Percentiles rank a stretch among this genome's conserved stretches.
Evolutionary conservation across 2,113 vertebrate species (phyloP).

Genomic region (Platycercus adscitus): DNA sequence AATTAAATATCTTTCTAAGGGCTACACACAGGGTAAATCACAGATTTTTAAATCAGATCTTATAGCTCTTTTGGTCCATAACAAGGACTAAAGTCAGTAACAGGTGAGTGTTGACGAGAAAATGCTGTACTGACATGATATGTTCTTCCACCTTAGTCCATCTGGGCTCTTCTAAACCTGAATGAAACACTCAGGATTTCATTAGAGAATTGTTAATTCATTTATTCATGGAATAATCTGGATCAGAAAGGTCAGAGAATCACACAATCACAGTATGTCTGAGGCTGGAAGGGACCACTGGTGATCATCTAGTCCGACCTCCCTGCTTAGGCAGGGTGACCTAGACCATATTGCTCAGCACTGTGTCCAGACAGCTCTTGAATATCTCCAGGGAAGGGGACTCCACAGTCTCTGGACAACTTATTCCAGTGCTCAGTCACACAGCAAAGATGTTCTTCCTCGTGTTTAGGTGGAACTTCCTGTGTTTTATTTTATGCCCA

Average conservation of each 20-base stretch:
- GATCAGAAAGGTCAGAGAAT: neutral
- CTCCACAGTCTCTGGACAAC: neutral
- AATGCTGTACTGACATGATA: neutral
- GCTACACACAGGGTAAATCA: neutral
- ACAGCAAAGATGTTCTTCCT: neutral
- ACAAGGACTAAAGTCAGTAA: neutral
- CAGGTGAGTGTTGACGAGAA: neutral
- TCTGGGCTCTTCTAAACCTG: neutral
- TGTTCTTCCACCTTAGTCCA: neutral
- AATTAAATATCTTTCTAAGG: neutral
- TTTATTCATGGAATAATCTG: neutral
- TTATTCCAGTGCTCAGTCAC: neutral
- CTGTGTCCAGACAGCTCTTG: neutral
- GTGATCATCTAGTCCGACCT: neutral
- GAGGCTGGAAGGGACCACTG: neutral
- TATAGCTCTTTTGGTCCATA: neutral
- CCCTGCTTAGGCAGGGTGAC: neutral
- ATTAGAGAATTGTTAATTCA: neutral
- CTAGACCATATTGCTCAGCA: neutral
- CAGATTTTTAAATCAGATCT: neutral
- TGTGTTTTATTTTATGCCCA: neutral
- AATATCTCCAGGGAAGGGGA: neutral
- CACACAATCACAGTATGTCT: neutral
- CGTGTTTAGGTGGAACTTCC: neutral
- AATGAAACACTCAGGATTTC: neutral